Evolutionary conservation across 2,113 vertebrate genomes (phyloP).

Genomic region (Myiozetetes cayanensis): DNA sequence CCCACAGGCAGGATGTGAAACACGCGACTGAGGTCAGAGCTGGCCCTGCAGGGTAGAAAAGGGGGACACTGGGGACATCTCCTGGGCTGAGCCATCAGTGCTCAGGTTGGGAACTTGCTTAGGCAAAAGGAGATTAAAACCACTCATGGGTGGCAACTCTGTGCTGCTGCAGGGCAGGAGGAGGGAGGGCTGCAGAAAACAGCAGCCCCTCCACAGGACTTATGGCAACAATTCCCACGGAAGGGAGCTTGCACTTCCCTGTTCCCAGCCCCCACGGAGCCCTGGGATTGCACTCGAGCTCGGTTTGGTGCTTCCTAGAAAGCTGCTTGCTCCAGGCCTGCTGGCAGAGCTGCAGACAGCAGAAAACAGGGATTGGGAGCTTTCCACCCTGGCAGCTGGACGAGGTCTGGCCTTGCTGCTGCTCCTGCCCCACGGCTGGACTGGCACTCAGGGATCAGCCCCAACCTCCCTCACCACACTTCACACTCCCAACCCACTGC

Average conservation of each 20-base stretch:
- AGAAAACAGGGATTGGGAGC: not conserved
- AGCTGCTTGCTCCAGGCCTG: not conserved
- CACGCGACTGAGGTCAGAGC: accelerated
- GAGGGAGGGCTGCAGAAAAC: too few relatives aligned
- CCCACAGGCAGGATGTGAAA: not conserved
- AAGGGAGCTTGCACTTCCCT: too few relatives aligned
- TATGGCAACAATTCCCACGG: not conserved
- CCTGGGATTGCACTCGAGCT: too few relatives aligned
- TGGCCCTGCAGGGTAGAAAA: too few relatives aligned
- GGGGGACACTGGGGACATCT: too few relatives aligned
- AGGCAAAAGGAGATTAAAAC: not conserved
- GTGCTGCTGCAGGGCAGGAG: not conserved
- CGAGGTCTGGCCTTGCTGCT: too few relatives aligned
- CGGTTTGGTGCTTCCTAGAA: too few relatives aligned
- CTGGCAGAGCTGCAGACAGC: too few relatives aligned
- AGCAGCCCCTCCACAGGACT: too few relatives aligned
- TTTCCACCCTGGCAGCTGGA: not conserved
- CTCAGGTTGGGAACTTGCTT: not conserved
- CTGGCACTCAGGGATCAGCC: not conserved
- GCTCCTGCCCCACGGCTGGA: too few relatives aligned
- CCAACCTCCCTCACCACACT: not conserved
- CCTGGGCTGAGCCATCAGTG: not conserved
- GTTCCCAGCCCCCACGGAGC: too few relatives aligned
- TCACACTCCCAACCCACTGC: not conserved
- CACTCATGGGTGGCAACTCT: not conserved